Base-by-base conservation (phyloP, 2,797 vertebrate genomes). In the Sebastes trivittatus region DNA sequence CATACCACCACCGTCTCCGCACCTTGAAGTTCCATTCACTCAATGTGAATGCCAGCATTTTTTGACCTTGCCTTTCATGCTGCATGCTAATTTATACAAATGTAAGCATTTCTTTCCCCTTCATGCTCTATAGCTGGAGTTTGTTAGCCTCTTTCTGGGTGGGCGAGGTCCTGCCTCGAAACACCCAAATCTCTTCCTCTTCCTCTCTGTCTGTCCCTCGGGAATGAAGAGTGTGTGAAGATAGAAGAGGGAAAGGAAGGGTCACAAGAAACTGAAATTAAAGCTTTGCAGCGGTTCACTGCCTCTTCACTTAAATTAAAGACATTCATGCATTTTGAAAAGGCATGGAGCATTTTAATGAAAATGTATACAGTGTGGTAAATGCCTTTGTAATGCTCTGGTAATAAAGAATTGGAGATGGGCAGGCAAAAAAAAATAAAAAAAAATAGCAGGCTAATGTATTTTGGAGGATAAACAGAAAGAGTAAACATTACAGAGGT, bases 61-160 rank as follows among this genome's bases (percentile, higher is more conserved):
- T 82, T 52, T 93, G 93, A 94, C 94, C 92, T 91, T 94, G 88
- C 58, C 77, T 87, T 89, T 93, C 69, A 86, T 84, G 77, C 81
- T 65, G 66, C 80, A 91, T 88, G 84, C 83, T 94, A 94, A 95
- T 94, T 93, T 94, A 93, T 92, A 95, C 90, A 94, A 95, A 95
- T 95, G 88, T 85, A 94, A 93, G 90, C 92, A 85, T 88, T 92
- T 90, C 59, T 80, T 75, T 66, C 66, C 67, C 81, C 70, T 83
- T 87, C 83, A 86, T 87, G 88, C 85, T 81, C 71, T 66, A 27
- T 60, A 81, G 79, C 75, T 67, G 78, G 75, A 85, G 89, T 89
- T 93, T 87, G 87, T 86, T 80, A 70, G 82, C 85, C 84, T 86
- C 88, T 86, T 86, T 88, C 75, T 72, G 68, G 81, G 74, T 79